These are phyloP conservation scores for Nemotelus pantherinus DNA, from an alignment of 2,888 invertebrate genomes.

Conservation along the genomic window DNA sequence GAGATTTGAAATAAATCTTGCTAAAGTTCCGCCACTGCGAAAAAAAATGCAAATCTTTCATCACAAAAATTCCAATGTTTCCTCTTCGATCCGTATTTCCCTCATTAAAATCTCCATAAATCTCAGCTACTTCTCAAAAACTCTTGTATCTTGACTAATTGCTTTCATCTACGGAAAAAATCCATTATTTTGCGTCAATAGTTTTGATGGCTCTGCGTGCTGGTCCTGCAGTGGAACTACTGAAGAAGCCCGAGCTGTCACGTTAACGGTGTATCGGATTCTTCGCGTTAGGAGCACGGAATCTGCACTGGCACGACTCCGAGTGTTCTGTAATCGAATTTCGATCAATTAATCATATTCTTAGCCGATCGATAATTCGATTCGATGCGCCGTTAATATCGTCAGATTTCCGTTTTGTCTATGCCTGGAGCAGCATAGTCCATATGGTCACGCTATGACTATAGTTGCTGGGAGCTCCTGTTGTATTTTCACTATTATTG, in stretches of 20 bases:
- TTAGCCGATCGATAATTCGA: slow-evolving; percentile 45
- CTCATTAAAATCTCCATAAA: background rate
- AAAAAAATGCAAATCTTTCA: too few relatives aligned
- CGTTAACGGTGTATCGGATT: slow-evolving; percentile 45
- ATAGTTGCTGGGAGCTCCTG: slow-evolving; percentile 20
- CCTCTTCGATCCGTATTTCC: background rate
- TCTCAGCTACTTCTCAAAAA: background rate
- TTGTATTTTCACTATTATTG: slow-evolving; percentile 33
- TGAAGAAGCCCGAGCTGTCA: slow-evolving; percentile 15
- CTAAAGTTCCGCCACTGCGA: too few relatives aligned
- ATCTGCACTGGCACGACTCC: background rate
- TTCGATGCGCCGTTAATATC: slow-evolving; percentile 43
- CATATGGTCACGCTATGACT: slow-evolving; percentile 28
- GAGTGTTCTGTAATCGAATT: slow-evolving; percentile 38
- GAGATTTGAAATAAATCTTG: too few relatives aligned
- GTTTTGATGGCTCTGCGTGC: background rate
- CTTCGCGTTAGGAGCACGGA: slow-evolving; percentile 2
- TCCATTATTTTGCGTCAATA: slow-evolving; percentile 24
- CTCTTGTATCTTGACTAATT: background rate
- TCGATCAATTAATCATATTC: slow-evolving; percentile 47
- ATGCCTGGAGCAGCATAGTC: background rate
- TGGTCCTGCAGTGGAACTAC: background rate
- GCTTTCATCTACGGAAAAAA: background rate
- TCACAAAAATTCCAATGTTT: background rate
- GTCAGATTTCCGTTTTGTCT: slow-evolving; percentile 19